These are phyloP conservation scores for Goniozus legneri DNA, from an alignment of 1,140 invertebrate species.

Conservation along the genomic window DNA sequence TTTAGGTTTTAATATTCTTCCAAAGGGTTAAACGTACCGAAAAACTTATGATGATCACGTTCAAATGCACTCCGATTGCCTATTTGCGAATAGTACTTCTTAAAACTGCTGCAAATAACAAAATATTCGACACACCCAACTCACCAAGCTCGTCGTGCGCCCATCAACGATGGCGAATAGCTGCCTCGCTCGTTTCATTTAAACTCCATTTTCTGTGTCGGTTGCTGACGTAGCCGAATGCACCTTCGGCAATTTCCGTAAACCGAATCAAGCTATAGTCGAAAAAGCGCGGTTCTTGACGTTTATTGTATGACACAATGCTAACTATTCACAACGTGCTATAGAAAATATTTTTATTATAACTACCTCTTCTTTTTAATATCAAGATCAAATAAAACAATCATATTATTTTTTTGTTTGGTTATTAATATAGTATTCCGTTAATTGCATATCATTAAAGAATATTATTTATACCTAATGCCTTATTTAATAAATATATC, in stretches of 20 bases:
- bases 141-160: constrained; percentile 19
- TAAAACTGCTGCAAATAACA: constrained; percentile 20
- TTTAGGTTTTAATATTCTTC: constrained; percentile 9
- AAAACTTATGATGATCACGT: constrained; percentile 1
- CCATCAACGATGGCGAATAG: constrained; percentile 42
- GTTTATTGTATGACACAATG: too few relatives aligned
- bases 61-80: constrained; percentile 6
- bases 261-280: neutral
- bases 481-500: too few relatives aligned
- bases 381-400: too few relatives aligned
- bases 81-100: constrained; percentile 25
- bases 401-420: too few relatives aligned
- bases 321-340: too few relatives aligned
- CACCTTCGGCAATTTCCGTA: constrained; percentile 18
- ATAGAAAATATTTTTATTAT: too few relatives aligned
- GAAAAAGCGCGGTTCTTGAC: neutral
- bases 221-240: constrained; percentile 18
- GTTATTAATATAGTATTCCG: too few relatives aligned
- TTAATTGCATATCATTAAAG: too few relatives aligned
- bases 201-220: constrained; percentile 41
- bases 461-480: too few relatives aligned
- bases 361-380: too few relatives aligned
- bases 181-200: constrained; percentile 30
- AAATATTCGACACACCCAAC: constrained; percentile 17
- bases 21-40: constrained; percentile 19